phyloP scores from a whole-genome alignment of 1,140 invertebrate species.

The Globodera rostochiensis region DNA sequence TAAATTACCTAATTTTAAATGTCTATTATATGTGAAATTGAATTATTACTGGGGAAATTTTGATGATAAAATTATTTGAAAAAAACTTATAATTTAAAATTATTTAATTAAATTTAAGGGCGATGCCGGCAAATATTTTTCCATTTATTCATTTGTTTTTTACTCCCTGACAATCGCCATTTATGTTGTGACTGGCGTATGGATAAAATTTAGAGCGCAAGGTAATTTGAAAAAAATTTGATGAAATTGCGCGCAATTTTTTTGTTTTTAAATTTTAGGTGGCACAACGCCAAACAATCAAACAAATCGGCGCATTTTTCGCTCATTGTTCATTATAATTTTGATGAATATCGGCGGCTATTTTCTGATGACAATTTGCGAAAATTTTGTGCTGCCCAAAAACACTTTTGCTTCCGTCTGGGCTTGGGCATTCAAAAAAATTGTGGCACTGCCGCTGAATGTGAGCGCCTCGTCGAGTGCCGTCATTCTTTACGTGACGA shows the following conservation, averaged over 20 bases:
- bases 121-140: background rate
- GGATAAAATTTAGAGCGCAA: background rate
- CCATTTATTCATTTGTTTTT: background rate
- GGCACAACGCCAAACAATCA: too few species aligned
- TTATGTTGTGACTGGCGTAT: background rate
- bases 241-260: background rate
- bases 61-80: too few species aligned
- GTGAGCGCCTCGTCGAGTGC: background rate
- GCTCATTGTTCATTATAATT: background rate
- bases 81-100: too few species aligned
- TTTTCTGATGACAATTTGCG: background rate
- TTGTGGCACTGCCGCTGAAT: background rate
- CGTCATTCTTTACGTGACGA: background rate
- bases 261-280: background rate
- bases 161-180: background rate
- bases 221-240: background rate
- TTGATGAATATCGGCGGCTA: background rate
- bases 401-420: background rate
- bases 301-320: background rate
- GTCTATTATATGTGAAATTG: too few species aligned
- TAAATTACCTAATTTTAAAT: too few species aligned
- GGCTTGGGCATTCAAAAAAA: background rate
- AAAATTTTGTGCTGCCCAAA: background rate
- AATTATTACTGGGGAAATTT: too few species aligned
- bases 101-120: background rate